Base-by-base conservation (phyloP, 2,888 invertebrate species). In the Drosophila anomalipes region DNA sequence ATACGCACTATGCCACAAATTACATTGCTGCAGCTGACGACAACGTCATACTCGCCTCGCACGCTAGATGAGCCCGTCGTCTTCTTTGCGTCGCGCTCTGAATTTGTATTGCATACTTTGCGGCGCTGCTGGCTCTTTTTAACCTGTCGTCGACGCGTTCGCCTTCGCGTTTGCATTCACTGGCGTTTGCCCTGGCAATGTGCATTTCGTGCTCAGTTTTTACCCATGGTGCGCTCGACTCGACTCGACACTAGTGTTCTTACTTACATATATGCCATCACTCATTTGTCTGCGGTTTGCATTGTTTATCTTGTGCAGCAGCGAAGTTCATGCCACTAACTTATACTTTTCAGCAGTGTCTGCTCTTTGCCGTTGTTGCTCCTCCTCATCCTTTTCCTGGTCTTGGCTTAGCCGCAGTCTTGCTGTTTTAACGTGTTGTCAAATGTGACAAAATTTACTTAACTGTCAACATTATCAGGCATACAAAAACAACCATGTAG, bases 381-480 rank as follows among this genome's bases (percentile, higher is more conserved):
- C 9, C 26, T 1, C 51, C 62, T 54, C 33, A 16, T 44, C 7
- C 9, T 22, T 7, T 19, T 30, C 12, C 57, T 44, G 53, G 53
- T 63, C 35, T 64, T 33, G 57, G 37, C 64, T 47, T 52, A 67
- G 73, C 54, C 37, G 57, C 59, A 53, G 52, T n/a, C 19, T 68
- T 63, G 51, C 76, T 77, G 85, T 77, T 75, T 88, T 89, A 89
- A 91, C 86, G 89, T 90, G 90, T 85, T 91, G 90, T 89, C 80
- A 89, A 91, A 91, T 89, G 89, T 89, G 89, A 91, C 89, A 82
- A 90, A 91, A 89, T 89, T 84, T 91, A 90, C 83, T 87, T 89
- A 91, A 91, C 91, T 85, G 86, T 77, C 86, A 77, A 75, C 83
- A 90, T 89, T 86, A 89, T 80, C 89, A 84, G 76, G 80, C 79